Evolutionary conservation across 2,888 invertebrate species (phyloP).

Genomic region (Nomada fabriciana): DNA sequence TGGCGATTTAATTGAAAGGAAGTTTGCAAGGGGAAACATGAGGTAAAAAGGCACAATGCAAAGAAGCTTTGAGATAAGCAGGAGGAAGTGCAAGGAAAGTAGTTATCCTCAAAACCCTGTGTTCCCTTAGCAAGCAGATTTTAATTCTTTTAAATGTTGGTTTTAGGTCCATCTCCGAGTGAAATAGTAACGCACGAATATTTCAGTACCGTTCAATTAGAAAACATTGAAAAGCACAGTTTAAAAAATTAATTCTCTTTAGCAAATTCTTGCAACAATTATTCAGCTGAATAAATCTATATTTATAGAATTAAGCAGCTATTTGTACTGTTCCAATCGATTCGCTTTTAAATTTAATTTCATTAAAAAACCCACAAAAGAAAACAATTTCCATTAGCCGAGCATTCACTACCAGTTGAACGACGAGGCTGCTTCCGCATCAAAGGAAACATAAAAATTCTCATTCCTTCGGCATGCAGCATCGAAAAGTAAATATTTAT

Average conservation of each 20-base stretch:
- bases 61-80: conserved; percentile 21
- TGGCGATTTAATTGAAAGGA: conserved; percentile 41
- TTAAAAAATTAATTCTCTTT: no score
- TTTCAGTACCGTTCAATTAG: no score
- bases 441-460: neutral
- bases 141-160: conserved; percentile 13
- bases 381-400: neutral
- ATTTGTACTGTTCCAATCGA: no score
- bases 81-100: conserved; percentile 25
- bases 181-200: neutral
- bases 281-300: no score
- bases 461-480: neutral
- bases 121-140: conserved; percentile 26
- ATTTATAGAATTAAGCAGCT: no score
- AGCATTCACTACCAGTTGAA: neutral
- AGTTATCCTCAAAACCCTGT: conserved; percentile 19
- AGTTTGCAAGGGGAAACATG: conserved; percentile 34
- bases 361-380: neutral
- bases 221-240: no score
- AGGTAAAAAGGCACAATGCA: conserved; percentile 22
- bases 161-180: neutral
- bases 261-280: no score
- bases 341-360: no score
- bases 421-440: neutral
- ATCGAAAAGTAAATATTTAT: conserved; percentile 3